Conservation (phyloP, 2,888 invertebrate species). For the Perizoma flavofasciatum region DNA sequence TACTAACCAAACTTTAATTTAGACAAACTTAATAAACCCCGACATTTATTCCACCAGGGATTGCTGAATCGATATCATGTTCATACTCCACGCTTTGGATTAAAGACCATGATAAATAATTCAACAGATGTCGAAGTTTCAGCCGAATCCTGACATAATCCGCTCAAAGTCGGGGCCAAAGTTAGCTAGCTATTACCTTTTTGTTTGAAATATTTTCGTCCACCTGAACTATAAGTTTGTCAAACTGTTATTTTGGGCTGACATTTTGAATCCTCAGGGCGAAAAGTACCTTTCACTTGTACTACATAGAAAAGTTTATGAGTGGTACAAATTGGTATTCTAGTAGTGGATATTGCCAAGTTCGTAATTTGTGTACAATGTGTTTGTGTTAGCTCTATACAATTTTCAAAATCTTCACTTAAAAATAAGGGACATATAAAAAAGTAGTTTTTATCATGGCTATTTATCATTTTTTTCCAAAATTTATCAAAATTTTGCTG, state of each 20-base stretch:
- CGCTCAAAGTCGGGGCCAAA: constrained; percentile 33
- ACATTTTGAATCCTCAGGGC: not conserved
- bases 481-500: too few relatives aligned
- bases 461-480: too few relatives aligned
- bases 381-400: too few relatives aligned
- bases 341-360: too few relatives aligned
- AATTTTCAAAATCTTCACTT: too few relatives aligned
- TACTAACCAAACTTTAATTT: too few relatives aligned
- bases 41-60: too few relatives aligned
- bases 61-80: constrained; percentile 13
- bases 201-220: constrained; percentile 34
- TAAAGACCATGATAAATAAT: constrained; percentile 36
- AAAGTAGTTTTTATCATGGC: too few relatives aligned
- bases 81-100: constrained; percentile 7
- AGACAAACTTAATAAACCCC: too few relatives aligned
- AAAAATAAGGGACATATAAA: too few relatives aligned
- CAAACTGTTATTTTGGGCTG: constrained; percentile 22
- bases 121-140: constrained; percentile 36
- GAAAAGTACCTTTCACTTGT: not conserved
- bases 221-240: constrained; percentile 34
- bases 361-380: too few relatives aligned
- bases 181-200: constrained; percentile 30
- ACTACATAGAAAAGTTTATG: not conserved
- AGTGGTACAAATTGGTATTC: not conserved
- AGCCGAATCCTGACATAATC: constrained; percentile 35